Base-by-base conservation (phyloP, 2,888 invertebrate species). In the Torymus tubicola region DNA sequence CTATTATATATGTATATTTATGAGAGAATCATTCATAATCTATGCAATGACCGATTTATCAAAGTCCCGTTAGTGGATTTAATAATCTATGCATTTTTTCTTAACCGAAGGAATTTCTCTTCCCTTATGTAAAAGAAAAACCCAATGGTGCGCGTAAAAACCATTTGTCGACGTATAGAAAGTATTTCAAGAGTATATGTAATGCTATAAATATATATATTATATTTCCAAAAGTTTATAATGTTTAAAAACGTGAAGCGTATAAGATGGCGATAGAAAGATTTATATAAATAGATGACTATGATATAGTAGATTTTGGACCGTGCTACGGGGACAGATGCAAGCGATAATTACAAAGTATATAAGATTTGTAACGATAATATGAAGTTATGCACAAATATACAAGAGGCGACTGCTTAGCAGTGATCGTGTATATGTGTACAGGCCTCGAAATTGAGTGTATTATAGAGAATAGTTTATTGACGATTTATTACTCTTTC, bases 91-190 rank as follows among this genome's bases (percentile, higher is more conserved):
- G 81, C 81, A 81, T 81, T 81, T 81, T 24, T 65, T 69, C 18
- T 68, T 69, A 70, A 67, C 61, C 16, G 21, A 77, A 72, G 52
- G 42, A 63, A 61, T 63, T 61, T 70, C 61, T 61, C 50, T 60
- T 75, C n/a, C 57, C 73, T 12, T 0, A 57, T 58, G 12, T 21
- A 64, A 61, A 78, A 60, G 21, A 16, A 81, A 83, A 87, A 86
- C 86, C 84, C 85, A 85, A 87, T 87, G 88, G 88, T 87, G 88
- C 88, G 85, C 77, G 71, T 16, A 78, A 79, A 72, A 80, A 84
- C 80, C 82, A 82, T 83, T 82, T 81, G 81, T 80, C 71, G 73
- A 81, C 68, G 80, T 84, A 42, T 42, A 77, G 81, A 78, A 78
- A 82, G 80, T 82, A 78, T 82, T 82, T 74, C 57, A 74, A 77